These are phyloP conservation scores for Bombus fervidus DNA, from an alignment of 1,140 invertebrate genomes.

Conservation along the genomic window DNA sequence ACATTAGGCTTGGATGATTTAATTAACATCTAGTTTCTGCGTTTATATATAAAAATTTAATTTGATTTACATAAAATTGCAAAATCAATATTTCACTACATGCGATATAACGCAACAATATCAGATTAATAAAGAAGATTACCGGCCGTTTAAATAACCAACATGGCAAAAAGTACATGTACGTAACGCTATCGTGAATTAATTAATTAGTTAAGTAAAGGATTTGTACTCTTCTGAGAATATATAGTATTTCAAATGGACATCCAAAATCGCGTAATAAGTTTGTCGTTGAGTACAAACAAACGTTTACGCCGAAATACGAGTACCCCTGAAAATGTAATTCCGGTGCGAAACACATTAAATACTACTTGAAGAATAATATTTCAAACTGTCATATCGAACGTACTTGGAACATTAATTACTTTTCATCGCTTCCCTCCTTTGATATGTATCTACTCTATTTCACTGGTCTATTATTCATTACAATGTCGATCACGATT, in stretches of 20 bases:
- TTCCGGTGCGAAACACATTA: background rate
- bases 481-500: too few species aligned
- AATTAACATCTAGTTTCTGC: too few species aligned
- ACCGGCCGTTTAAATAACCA: background rate
- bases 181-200: too few species aligned
- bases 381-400: too few species aligned
- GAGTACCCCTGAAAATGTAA: background rate
- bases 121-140: background rate
- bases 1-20: background rate
- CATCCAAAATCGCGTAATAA: too few species aligned
- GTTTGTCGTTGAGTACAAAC: background rate
- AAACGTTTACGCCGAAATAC: background rate
- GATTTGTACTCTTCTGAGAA: too few species aligned
- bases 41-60: background rate
- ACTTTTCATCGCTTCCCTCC: background rate
- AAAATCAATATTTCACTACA: too few species aligned
- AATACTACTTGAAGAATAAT: background rate
- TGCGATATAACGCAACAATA: background rate
- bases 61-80: background rate
- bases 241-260: too few species aligned
- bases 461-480: too few species aligned
- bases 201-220: too few species aligned
- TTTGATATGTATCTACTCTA: too few species aligned
- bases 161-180: background rate
- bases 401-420: background rate